Evolutionary conservation across 1,140 invertebrate species (phyloP), one percentile per base, ranked within the genome.

Genomic region (Physella acuta): DNA sequence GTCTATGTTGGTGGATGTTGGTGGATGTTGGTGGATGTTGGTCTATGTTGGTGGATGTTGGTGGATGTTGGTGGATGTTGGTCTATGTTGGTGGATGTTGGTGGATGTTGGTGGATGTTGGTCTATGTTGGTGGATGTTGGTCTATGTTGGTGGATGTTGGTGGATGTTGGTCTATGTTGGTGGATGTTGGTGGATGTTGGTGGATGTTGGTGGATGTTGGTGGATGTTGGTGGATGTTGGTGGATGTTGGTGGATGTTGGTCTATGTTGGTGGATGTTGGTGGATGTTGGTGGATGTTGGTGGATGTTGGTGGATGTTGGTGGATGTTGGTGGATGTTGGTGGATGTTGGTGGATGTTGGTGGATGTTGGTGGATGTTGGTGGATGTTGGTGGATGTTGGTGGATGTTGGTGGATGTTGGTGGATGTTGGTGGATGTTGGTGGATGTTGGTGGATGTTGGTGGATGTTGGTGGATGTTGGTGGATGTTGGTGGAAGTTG

Each of bases 141-240:
- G 44, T 14, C n/a, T 49, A n/a, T 11, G n/a, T 49, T 49, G 44
- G n/a, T 49, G 44, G 11, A 49, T 49, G 44, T 49, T 11, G 44
- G n/a, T 49, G 44, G 44, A n/a, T 49, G 44, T 11, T 14, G 11
- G 44, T 11, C 11, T 49, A n/a, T 11, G n/a, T 49, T 11, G 44
- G n/a, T 49, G 44, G 44, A 49, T n/a, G n/a, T n/a, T n/a, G n/a
- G 44, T 49, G 44, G 44, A 49, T 49, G 44, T 11, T 49, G 44
- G n/a, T 49, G 44, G 44, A 49, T 49, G 44, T 14, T 49, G 44
- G n/a, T 49, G 44, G 44, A 49, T 49, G 11, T 49, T 49, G 44
- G n/a, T 49, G 44, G 44, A 49, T 49, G 44, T 11, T 49, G 11
- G 44, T 14, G 44, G 44, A 49, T 49, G 44, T 49, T 49, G 44